phyloP scores from a whole-genome alignment of 2,113 vertebrate species.

The Capreolus pygargus region DNA sequence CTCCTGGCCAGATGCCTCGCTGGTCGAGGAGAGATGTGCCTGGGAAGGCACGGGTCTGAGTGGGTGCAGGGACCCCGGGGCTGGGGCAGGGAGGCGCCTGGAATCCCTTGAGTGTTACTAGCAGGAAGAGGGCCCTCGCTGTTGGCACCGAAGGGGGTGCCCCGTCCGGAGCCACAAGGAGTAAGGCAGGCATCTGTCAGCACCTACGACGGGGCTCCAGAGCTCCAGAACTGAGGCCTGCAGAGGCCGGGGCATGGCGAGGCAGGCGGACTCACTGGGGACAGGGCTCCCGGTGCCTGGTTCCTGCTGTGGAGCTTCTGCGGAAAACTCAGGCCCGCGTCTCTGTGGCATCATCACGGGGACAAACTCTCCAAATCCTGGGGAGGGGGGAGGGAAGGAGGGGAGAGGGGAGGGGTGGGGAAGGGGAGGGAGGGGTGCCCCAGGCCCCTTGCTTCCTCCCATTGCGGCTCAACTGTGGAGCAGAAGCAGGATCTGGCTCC shows the following conservation, averaged over 20 bases:
- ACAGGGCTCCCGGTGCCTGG: rapidly evolving
- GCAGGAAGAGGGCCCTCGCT: background rate
- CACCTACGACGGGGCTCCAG: background rate
- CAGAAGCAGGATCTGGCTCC: rapidly evolving
- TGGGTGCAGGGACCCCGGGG: constrained; percentile 73
- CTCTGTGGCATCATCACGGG: rapidly evolving
- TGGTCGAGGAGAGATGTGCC: constrained; percentile 50
- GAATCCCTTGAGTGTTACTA: background rate
- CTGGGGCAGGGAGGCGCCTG: constrained; percentile 6
- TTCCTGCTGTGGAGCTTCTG: background rate
- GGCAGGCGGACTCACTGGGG: rapidly evolving
- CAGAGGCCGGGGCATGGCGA: background rate
- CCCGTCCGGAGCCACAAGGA: rapidly evolving
- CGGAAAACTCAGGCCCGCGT: rapidly evolving
- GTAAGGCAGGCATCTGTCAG: rapidly evolving
- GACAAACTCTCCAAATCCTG: background rate
- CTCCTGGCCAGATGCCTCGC: constrained; percentile 40
- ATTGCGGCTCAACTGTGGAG: rapidly evolving
- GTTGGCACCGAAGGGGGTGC: background rate
- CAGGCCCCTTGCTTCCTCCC: rapidly evolving
- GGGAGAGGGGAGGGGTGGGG: rapidly evolving
- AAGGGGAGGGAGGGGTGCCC: background rate
- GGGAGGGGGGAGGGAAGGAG: rapidly evolving
- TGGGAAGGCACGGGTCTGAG: constrained; percentile 66
- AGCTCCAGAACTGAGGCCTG: background rate